Evolutionary conservation across 2,888 invertebrate species (phyloP), one percentile per base, ranked within the genome.

Genomic region (Hanleya hanleyi): DNA sequence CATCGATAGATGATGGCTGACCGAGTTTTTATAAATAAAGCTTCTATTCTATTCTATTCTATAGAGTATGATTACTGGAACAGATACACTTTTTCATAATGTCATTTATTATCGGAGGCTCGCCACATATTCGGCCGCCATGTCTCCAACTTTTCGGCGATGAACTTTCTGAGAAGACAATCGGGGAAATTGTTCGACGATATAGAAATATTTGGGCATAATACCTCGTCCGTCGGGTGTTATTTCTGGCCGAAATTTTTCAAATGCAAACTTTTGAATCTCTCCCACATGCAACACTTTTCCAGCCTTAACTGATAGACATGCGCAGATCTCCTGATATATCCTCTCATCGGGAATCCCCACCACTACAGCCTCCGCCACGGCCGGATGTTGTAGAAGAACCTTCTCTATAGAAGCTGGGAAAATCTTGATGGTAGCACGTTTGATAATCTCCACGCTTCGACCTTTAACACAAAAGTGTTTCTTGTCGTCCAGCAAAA

Each of bases 301-400:
- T 18, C 32, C 66, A 5, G 26, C 22, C 37, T 61, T 47, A 18
- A 37, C 37, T 9, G 35, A n/a, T 49, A 70, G 47, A 33, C 70
- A 70, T 26, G 70, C 70, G 36, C 61, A 64, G 4, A 70, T 32
- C 18, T 70, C 66, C 37, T 70, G 61, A 36, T 50, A 35, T 26
- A 65, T 15, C 18, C 70, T n/a, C 2, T 66, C 70, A 22, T 70
- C 70, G 3, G 70, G 70, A 1, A 70, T 41, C 15, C 65, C 70
- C 26, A 70, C 50, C 12, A 70, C 70, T 9, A 70, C 29, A 4
- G 36, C 70, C 4, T 41, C 41, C 6, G 49, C n/a, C 15, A 70
- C 38, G 26, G n/a, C 38, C 4, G 70, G 70, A 36, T 65, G 65
- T 1, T n/a, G 18, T 0, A 29, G 18, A 9, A 70, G 32, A 15